Percentiles rank a stretch among this genome's conserved stretches.
Evolutionary conservation across 2,113 vertebrate genomes (phyloP).

Genomic region (Anhinga anhinga): DNA sequence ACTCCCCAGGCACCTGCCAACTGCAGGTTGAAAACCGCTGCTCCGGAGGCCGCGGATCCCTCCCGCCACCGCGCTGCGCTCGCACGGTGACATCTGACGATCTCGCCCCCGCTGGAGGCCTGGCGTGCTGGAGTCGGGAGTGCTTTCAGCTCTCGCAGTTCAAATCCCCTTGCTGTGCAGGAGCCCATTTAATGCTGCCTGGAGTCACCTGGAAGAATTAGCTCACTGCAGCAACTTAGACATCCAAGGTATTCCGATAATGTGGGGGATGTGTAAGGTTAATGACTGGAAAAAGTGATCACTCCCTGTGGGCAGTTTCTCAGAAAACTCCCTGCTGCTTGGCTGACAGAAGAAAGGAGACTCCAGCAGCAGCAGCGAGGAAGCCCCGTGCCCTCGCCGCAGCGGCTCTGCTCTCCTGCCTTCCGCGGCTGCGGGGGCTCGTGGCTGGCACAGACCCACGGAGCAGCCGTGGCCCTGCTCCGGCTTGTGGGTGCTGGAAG

Average conservation of each 20-base stretch:
- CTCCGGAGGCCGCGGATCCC: background rate
- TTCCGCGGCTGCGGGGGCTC: background rate
- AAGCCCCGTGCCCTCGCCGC: background rate
- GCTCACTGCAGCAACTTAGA: conserved; percentile 30
- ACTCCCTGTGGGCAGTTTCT: conserved; percentile 63
- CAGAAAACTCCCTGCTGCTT: conserved; percentile 55
- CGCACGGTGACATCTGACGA: conserved; percentile 21
- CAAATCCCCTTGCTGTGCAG: conserved; percentile 39
- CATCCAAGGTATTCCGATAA: conserved; percentile 39
- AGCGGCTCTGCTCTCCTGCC: background rate
- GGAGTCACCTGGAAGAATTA: conserved; percentile 59
- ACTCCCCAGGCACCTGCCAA: background rate
- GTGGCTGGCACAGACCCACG: background rate
- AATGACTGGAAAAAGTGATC: conserved; percentile 65
- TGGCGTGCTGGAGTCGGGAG: background rate
- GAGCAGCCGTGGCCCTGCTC: background rate
- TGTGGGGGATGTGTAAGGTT: conserved; percentile 60
- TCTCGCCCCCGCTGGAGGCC: conserved; percentile 6
- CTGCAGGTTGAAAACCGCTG: background rate
- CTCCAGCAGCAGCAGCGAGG: background rate
- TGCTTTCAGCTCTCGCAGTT: conserved; percentile 44
- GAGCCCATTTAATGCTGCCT: conserved; percentile 40
- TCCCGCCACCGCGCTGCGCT: background rate
- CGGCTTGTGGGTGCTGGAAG: rapidly evolving
- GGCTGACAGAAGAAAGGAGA: conserved; percentile 58